Conservation (phyloP, 2,888 invertebrate genomes). For the Drosophila subquinaria region DNA sequence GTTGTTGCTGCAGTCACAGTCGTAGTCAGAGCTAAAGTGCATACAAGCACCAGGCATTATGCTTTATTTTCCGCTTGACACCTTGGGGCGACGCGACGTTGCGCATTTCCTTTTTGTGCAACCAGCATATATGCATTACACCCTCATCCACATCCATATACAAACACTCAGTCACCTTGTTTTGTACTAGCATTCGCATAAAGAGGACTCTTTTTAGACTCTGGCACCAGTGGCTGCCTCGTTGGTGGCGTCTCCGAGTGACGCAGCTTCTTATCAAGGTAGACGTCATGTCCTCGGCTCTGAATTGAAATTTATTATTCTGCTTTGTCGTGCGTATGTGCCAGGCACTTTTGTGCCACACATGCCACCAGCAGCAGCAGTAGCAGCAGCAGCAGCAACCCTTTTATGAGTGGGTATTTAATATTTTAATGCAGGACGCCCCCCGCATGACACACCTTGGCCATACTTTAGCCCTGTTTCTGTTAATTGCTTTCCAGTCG, state of each 20-base stretch:
- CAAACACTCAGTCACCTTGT: not conserved
- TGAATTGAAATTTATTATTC: constrained; percentile 82
- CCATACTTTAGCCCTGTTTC: constrained; percentile 41
- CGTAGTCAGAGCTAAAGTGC: constrained; percentile 48
- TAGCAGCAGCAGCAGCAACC: constrained; percentile 31
- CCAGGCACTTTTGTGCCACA: constrained; percentile 65
- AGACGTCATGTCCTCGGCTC: constrained; percentile 65
- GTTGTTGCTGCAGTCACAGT: constrained; percentile 2
- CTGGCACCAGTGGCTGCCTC: constrained; percentile 13
- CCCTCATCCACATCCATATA: not conserved
- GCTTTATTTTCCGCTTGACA: constrained; percentile 81
- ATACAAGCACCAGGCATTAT: constrained; percentile 58
- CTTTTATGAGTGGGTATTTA: constrained; percentile 47
- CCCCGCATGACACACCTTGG: constrained; percentile 15
- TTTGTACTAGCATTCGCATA: constrained; percentile 36
- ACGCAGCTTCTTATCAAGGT: constrained; percentile 68
- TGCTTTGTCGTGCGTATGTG: constrained; percentile 78
- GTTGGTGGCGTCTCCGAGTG: constrained; percentile 22
- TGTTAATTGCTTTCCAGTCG: constrained; percentile 77
- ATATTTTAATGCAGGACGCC: constrained; percentile 49
- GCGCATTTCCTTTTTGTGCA: constrained; percentile 75
- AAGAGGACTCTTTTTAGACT: constrained; percentile 24
- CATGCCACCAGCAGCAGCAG: constrained; percentile 17
- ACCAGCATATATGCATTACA: constrained; percentile 19
- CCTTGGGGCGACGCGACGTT: constrained; percentile 79